Base-by-base conservation (phyloP, 35 echinoderm and acorn worm genomes). In the Ophiothrix spiculata region DNA sequence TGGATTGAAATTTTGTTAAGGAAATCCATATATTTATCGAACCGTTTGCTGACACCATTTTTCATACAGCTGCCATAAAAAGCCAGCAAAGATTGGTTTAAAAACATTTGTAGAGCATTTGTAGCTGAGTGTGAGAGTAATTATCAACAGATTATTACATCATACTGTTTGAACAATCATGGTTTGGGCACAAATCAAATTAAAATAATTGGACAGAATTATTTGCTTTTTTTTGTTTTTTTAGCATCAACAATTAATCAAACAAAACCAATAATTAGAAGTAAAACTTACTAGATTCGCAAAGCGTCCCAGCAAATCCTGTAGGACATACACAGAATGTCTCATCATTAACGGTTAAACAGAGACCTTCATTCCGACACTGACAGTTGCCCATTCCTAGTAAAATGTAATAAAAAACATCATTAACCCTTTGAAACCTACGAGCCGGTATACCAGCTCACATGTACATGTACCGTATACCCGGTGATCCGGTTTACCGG, bases 351-450 rank as follows among this genome's bases (percentile, higher is more conserved):
- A 28, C 41, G 28, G 78, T 45, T 54, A 87, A 78, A 45, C 85
- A 87, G 1, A 76, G 15, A 37, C 75, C 75, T 76, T 74, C 84
- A 42, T 86, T 86, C 40, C 69, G 81, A 37, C 84, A 86, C 33
- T 41, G 32, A 76, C 84, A 86, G 32, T 76, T 64, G 28, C 23
- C 13, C 17, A 21, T 86, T 77, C 29, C 84, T 86, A 34, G 31
- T 15, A 76, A 40, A 2, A 36, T 35, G 13, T 36, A 78, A 78
- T 69, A n/a, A 69, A 10, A 69, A 69, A 28, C 23, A 69, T 15
- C n/a, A 69, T 15, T 69, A 69, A 25, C 29, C 17, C 3, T n/a
- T 69, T 15, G 60, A 4, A 15, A 69, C 3, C 2, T 69, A n/a
- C 3, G 8, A 69, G 60, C 2, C 3, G 3, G 3, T 69, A 69